Evolutionary conservation across 2,113 vertebrate species (phyloP).

Genomic region (Holacanthus passer): DNA sequence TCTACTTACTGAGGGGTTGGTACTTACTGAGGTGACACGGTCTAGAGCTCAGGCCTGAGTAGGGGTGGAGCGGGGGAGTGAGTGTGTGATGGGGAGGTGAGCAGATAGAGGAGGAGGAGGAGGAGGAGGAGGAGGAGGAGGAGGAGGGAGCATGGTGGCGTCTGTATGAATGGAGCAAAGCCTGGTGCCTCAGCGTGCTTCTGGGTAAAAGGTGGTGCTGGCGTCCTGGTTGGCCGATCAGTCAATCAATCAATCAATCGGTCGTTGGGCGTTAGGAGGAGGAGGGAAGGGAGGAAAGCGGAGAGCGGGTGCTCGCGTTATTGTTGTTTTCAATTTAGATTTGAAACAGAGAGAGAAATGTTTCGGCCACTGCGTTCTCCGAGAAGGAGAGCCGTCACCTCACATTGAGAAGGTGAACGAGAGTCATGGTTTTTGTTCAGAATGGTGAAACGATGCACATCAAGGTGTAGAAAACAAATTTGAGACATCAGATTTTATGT

Average conservation of each 20-base stretch:
- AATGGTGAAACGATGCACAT: constrained; percentile 38
- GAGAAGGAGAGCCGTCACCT: constrained; percentile 59
- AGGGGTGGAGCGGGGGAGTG: constrained; percentile 79
- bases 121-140: constrained; percentile 53
- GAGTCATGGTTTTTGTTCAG: constrained; percentile 42
- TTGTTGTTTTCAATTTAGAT: constrained; percentile 71
- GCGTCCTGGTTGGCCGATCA: constrained; percentile 79
- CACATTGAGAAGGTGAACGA: constrained; percentile 36
- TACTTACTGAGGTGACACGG: constrained; percentile 86
- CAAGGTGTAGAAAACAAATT: not conserved
- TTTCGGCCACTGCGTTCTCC: constrained; percentile 63
- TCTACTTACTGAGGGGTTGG: constrained; percentile 83
- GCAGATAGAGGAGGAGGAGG: constrained; percentile 78
- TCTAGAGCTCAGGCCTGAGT: constrained; percentile 81
- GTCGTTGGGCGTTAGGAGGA: constrained; percentile 65
- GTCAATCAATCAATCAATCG: constrained; percentile 75
- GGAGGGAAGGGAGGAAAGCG: constrained; percentile 80
- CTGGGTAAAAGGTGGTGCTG: constrained; percentile 85
- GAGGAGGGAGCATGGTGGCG: constrained; percentile 76
- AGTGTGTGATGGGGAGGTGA: constrained; percentile 83
- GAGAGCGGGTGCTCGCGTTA: constrained; percentile 76
- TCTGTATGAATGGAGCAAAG: constrained; percentile 86
- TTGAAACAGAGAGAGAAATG: constrained; percentile 77
- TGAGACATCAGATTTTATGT: not conserved
- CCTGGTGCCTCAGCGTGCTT: constrained; percentile 87